Conservation (phyloP, 2,113 vertebrate genomes). For the Caranx melampygus region DNA sequence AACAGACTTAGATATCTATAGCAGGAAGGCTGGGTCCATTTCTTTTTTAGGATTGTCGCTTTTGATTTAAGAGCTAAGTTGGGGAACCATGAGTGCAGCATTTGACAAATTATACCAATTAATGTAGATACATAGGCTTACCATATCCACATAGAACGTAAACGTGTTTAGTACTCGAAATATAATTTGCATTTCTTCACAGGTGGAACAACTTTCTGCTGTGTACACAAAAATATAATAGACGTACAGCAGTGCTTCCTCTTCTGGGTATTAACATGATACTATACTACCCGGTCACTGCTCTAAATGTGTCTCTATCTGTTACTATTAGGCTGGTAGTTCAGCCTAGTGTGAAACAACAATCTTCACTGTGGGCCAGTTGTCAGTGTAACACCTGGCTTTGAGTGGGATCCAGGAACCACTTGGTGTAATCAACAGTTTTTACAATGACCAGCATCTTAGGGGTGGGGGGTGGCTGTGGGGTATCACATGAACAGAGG, state of each 20-base stretch:
- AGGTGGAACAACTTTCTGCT: constrained; percentile 68
- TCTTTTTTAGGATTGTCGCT: constrained; percentile 30
- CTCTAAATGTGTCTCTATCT: constrained; percentile 51
- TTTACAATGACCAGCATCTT: constrained; percentile 54
- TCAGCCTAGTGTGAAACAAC: constrained; percentile 75
- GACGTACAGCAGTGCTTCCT: constrained; percentile 55
- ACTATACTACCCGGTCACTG: constrained; percentile 37
- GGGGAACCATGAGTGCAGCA: constrained; percentile 3
- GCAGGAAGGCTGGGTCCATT: constrained; percentile 26
- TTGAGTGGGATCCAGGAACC: constrained; percentile 72
- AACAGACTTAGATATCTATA: constrained; percentile 62
- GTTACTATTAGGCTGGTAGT: constrained; percentile 66
- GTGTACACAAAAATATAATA: constrained; percentile 68
- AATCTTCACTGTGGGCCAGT: constrained; percentile 78
- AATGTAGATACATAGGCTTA: constrained; percentile 45
- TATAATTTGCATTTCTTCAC: constrained; percentile 70
- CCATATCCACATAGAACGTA: constrained; percentile 49
- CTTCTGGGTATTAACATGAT: constrained; percentile 70
- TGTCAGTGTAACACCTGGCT: constrained; percentile 79
- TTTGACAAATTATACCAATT: constrained; percentile 61
- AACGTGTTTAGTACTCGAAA: constrained; percentile 67
- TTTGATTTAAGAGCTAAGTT: constrained; percentile 54
- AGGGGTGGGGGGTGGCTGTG: no score
- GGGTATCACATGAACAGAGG: constrained; percentile 33
- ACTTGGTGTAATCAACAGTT: constrained; percentile 51